Evolutionary conservation across 1,140 invertebrate genomes (phyloP), one percentile per base, ranked within the genome.

Genomic region (Littorina saxatilis): DNA sequence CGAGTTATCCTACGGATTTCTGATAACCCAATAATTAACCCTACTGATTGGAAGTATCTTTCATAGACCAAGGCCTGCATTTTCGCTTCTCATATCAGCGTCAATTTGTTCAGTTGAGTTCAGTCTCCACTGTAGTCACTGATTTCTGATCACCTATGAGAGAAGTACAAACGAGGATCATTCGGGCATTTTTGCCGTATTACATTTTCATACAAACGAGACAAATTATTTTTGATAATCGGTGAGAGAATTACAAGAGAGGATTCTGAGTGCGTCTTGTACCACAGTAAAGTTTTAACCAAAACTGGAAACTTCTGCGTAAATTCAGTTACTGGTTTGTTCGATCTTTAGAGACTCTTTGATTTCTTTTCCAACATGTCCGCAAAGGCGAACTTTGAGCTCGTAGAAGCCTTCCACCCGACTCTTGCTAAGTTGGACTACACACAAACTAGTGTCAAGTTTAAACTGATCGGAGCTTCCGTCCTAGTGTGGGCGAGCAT

Each of bases 361-460:
- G 27, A 39, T 17, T 58, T 32, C 20, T n/a, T n/a, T n/a, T n/a
- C 27, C 27, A 70, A 23, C 0, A 13, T 37, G 20, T 32, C 29
- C 27, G 23, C 27, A 27, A 23, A 32, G n/a, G n/a, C n/a, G n/a
- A n/a, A 39, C 5, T 73, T n/a, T 43, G 85, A 84, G 47, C 61
- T 89, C 1, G 80, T 88, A 0, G 84, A 82, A 66, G 81, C 83
- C 50, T 80, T 91, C 23, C 83, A 90, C 63, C 90, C 90, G 20
- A 58, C 35, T 37, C 66, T 91, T 7, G 79, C 80, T 0, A 78
- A 84, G 0, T n/a, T 85, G 9, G 86, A 91, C 39, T 91, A 86
- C 72, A 68, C 40, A 0, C 78, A 79, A 11, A 79, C 68, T 23
- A 47, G 35, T 0, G 82, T 85, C 2, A 84, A 87, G 70, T 20